Percentiles rank a stretch among this genome's conserved stretches.
Conservation (phyloP, 2,113 vertebrate genomes). For the Pelecanoides urinatrix region DNA sequence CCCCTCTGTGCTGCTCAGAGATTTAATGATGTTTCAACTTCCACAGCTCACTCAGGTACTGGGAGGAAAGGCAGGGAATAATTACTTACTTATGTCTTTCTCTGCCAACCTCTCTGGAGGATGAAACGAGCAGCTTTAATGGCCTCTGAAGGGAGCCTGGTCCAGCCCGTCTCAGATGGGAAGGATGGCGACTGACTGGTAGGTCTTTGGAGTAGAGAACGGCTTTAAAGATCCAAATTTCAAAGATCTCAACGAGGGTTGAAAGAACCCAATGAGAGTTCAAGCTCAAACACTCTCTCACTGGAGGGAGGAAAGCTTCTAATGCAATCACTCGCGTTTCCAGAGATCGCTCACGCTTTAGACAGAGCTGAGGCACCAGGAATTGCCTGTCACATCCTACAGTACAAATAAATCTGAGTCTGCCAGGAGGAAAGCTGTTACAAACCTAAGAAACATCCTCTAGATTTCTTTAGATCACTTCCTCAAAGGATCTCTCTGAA, state of each 20-base stretch:
- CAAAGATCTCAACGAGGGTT: neutral
- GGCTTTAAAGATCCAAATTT: slow-evolving; percentile 25
- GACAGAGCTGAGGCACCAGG: slow-evolving; percentile 9
- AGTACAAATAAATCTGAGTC: slow-evolving; percentile 11
- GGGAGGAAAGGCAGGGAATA: slow-evolving; percentile 29
- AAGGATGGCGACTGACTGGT: neutral
- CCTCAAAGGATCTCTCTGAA: neutral
- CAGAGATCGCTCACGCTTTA: neutral
- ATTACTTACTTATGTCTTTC: slow-evolving; percentile 33
- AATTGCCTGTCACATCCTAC: slow-evolving; percentile 26
- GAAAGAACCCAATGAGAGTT: neutral
- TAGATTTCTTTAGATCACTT: neutral
- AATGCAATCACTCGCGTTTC: neutral
- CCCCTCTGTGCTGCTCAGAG: neutral
- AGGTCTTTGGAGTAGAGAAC: neutral
- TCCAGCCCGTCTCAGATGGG: neutral
- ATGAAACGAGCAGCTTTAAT: slow-evolving; percentile 8
- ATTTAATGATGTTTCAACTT: slow-evolving; percentile 42
- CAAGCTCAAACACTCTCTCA: neutral
- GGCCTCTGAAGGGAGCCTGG: slow-evolving; percentile 22
- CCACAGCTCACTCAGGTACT: neutral
- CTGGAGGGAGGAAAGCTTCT: neutral
- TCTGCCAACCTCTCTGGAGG: neutral
- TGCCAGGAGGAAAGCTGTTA: slow-evolving; percentile 20
- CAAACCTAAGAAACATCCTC: slow-evolving; percentile 1